Conservation (phyloP, 2,797 vertebrate species). For the Rhinella marina region DNA sequence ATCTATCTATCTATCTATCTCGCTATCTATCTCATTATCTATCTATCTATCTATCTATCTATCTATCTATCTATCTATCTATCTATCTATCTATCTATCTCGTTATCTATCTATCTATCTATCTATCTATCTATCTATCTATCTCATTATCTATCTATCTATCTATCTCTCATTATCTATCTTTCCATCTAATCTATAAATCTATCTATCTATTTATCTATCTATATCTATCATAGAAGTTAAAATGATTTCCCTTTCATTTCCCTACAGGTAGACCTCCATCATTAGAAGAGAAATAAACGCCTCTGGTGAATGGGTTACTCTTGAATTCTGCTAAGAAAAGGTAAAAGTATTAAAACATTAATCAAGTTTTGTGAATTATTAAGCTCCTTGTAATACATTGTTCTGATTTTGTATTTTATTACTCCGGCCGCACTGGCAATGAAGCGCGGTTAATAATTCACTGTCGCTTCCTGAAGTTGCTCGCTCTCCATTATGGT, state of each 20-base stretch:
- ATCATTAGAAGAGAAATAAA: conserved; percentile 67
- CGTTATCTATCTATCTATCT: not conserved
- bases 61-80: too few relatives aligned
- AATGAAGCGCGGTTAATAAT: conserved; percentile 5
- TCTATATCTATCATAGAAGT: not conserved
- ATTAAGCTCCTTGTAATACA: not conserved
- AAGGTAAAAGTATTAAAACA: conserved; percentile 54
- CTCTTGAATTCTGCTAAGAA: conserved; percentile 75
- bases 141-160: not conserved
- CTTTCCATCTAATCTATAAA: too few relatives aligned
- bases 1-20: not conserved
- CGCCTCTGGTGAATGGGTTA: conserved; percentile 77
- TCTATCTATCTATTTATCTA: not conserved
- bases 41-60: conserved; percentile 3
- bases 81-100: not conserved
- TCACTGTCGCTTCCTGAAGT: not conserved
- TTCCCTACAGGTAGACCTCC: conserved; percentile 75
- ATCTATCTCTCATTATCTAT: not conserved
- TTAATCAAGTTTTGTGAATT: not conserved
- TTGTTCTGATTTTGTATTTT: conserved; percentile 1
- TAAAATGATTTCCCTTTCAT: not conserved
- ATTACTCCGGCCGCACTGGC: not conserved
- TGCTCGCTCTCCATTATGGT: not conserved
- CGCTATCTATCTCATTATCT: not conserved
- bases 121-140: too few relatives aligned